Conservation (phyloP, 2,113 vertebrate genomes). For the Brachyhypopomus occidentalis region DNA sequence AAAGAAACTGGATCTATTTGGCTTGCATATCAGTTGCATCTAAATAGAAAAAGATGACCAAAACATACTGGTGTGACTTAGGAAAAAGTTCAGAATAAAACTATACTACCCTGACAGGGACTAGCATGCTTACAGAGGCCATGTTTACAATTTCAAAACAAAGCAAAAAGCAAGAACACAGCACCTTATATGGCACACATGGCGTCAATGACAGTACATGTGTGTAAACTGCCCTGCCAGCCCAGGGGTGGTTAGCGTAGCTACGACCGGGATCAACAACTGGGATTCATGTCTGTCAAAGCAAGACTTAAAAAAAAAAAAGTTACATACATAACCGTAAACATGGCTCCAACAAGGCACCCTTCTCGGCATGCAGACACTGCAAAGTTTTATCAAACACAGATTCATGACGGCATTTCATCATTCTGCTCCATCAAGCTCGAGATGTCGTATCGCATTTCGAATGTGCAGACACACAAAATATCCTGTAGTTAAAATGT, state of each 20-base stretch:
- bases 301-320: neutral
- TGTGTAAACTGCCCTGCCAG: too few species aligned
- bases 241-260: too few species aligned
- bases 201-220: neutral
- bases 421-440: neutral
- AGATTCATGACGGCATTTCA: neutral
- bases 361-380: conserved; percentile 26
- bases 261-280: too few species aligned
- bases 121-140: conserved; percentile 8
- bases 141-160: neutral
- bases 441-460: neutral
- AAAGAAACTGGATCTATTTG: neutral
- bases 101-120: neutral
- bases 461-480: neutral
- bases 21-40: neutral
- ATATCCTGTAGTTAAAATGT: conserved; percentile 4
- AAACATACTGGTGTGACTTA: neutral
- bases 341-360: neutral
- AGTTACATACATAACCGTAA: neutral
- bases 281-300: too few species aligned
- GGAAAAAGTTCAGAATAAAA: conserved; percentile 13
- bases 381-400: neutral
- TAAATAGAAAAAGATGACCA: neutral
- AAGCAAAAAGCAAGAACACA: neutral
- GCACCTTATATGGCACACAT: neutral